These are phyloP conservation scores for Empis livida DNA, from an alignment of 2,888 invertebrate genomes.

Conservation along the genomic window DNA sequence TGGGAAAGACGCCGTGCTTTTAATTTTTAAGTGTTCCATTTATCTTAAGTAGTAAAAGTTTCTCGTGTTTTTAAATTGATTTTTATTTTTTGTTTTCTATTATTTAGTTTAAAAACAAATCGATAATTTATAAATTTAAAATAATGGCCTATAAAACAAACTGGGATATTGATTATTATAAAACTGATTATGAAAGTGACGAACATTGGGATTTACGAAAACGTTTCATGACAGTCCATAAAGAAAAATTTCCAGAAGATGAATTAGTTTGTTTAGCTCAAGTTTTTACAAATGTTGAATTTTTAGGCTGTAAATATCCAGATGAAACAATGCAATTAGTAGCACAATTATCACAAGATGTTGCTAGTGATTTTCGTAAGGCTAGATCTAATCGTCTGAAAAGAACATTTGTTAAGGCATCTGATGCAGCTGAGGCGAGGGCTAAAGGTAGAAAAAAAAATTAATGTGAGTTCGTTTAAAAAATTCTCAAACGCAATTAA, in stretches of 20 bases:
- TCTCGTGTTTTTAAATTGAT: no score
- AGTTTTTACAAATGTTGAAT: constrained; percentile 71
- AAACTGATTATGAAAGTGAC: constrained; percentile 71
- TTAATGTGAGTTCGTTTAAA: constrained; percentile 16
- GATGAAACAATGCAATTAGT: constrained; percentile 67
- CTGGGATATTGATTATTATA: constrained; percentile 66
- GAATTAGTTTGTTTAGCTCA: constrained; percentile 78
- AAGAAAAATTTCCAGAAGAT: constrained; percentile 37
- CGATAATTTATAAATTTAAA: neutral
- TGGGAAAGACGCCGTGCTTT: no score
- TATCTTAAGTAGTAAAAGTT: no score
- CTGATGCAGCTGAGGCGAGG: constrained; percentile 63
- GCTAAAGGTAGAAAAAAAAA: constrained; percentile 47
- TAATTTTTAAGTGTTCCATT: no score
- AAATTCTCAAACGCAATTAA: neutral
- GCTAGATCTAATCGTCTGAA: constrained; percentile 48
- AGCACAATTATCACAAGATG: constrained; percentile 56
- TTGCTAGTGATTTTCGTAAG: constrained; percentile 59
- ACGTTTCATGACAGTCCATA: constrained; percentile 66
- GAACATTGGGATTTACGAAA: constrained; percentile 81
- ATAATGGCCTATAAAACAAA: constrained; percentile 19
- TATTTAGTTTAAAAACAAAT: neutral
- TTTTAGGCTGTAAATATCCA: constrained; percentile 55
- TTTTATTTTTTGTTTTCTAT: neutral
- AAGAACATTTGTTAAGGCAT: constrained; percentile 62